These are phyloP conservation scores for Drosophila murphyi DNA, from an alignment of 1,140 invertebrate genomes.

Conservation along the genomic window DNA sequence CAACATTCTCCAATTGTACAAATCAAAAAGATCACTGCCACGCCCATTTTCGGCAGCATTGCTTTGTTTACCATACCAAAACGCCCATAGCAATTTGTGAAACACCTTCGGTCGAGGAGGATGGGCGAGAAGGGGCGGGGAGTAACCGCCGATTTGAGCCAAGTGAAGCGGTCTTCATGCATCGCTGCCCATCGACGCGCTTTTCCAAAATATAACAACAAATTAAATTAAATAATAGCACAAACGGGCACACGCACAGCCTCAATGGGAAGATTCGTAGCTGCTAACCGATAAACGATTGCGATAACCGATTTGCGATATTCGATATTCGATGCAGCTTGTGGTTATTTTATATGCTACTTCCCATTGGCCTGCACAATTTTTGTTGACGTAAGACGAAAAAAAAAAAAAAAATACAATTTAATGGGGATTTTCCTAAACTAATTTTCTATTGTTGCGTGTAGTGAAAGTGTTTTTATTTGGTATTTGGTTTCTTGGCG, in stretches of 20 bases:
- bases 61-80: conserved; percentile 21
- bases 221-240: conserved; percentile 80
- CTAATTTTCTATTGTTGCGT: conserved; percentile 73
- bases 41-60: conserved; percentile 24
- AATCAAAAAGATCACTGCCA: conserved; percentile 13
- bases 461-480: conserved; percentile 74
- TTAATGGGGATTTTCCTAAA: conserved; percentile 60
- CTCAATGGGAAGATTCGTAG: conserved; percentile 5
- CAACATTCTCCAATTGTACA: background rate
- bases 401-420: conserved; percentile 3
- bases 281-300: conserved; percentile 15
- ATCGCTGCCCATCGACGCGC: conserved; percentile 50
- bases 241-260: conserved; percentile 47
- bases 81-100: conserved; percentile 41
- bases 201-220: conserved; percentile 72
- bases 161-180: conserved; percentile 66
- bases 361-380: conserved; percentile 1
- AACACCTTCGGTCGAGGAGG: conserved; percentile 24
- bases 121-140: conserved; percentile 1
- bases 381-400: background rate
- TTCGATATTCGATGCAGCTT: background rate
- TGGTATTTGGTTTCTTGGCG: conserved; percentile 22
- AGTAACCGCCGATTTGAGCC: conserved; percentile 41
- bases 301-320: conserved; percentile 13
- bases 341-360: background rate